These are phyloP conservation scores for Benthochromis sp. DNA, from an alignment of 2,113 vertebrate species.

Conservation along the genomic window DNA sequence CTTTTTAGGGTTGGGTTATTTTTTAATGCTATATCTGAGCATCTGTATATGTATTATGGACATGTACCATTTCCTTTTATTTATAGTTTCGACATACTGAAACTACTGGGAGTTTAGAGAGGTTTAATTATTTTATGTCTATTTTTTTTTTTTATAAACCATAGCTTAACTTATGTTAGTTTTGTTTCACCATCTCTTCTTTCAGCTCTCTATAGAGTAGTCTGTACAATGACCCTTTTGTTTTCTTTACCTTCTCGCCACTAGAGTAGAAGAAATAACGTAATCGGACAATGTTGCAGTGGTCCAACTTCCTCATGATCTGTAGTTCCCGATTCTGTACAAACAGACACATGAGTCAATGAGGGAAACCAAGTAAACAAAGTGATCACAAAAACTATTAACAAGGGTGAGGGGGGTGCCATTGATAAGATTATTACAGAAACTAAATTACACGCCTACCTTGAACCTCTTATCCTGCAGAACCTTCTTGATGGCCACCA, in stretches of 20 bases:
- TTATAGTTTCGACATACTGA: not conserved
- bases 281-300: constrained; percentile 88
- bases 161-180: not conserved
- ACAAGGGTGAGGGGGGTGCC: not conserved
- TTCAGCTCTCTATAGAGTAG: not conserved
- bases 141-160: not conserved
- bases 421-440: not conserved
- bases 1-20: not conserved
- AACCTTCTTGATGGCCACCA: constrained; percentile 93
- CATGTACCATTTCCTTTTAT: not conserved
- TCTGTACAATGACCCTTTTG: rapidly evolving
- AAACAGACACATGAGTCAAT: not conserved
- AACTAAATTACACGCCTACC: constrained; percentile 50
- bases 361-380: not conserved
- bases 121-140: not conserved
- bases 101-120: not conserved
- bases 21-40: not conserved
- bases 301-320: constrained; percentile 90
- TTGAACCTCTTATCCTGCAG: constrained; percentile 92
- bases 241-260: constrained; percentile 82
- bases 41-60: not conserved
- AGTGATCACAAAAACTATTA: not conserved
- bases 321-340: constrained; percentile 86
- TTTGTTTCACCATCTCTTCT: not conserved
- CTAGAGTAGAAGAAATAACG: constrained; percentile 93